Percentiles rank a stretch among this genome's conserved stretches.
Evolutionary conservation across 2,888 invertebrate genomes (phyloP).

Genomic region (Bhutanitis thaidina): DNA sequence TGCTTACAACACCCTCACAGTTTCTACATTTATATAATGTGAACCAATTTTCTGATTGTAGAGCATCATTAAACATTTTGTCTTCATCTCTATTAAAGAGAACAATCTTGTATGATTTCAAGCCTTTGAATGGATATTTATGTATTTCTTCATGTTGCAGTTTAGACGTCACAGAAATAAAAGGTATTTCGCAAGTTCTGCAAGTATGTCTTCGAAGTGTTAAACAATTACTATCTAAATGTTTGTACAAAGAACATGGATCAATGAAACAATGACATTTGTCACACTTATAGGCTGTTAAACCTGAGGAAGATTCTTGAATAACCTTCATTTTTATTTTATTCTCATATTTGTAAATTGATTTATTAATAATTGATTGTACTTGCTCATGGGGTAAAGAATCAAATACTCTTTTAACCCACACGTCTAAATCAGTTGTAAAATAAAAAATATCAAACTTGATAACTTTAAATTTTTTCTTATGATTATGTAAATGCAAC

Average conservation of each 20-base stretch:
- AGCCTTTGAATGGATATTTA: conserved; percentile 25
- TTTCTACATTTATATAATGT: conserved; percentile 55
- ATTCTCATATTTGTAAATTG: conserved; percentile 52
- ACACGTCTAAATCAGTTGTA: conserved; percentile 40
- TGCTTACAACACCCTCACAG: conserved; percentile 46
- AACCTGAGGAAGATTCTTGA: conserved; percentile 41
- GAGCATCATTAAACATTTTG: conserved; percentile 33
- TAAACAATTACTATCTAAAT: conserved; percentile 38
- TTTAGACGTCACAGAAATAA: conserved; percentile 35
- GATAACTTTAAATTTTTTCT: conserved; percentile 29
- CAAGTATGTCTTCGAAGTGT: conserved; percentile 42
- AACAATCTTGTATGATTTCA: conserved; percentile 45
- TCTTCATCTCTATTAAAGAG: conserved; percentile 47
- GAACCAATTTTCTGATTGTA: conserved; percentile 35
- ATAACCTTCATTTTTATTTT: conserved; percentile 50
- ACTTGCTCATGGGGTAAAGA: conserved; percentile 31
- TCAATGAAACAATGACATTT: conserved; percentile 47
- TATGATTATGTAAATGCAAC: conserved; percentile 29
- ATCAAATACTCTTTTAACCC: conserved; percentile 52
- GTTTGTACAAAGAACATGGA: conserved; percentile 37
- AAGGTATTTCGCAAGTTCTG: conserved; percentile 44
- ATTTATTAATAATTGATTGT: conserved; percentile 36
- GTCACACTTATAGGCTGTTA: conserved; percentile 51
- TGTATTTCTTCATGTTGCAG: conserved; percentile 47
- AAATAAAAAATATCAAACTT: conserved; percentile 51